phyloP scores from a whole-genome alignment of 2,797 vertebrate species.

The Hoplostethus mediterraneus region DNA sequence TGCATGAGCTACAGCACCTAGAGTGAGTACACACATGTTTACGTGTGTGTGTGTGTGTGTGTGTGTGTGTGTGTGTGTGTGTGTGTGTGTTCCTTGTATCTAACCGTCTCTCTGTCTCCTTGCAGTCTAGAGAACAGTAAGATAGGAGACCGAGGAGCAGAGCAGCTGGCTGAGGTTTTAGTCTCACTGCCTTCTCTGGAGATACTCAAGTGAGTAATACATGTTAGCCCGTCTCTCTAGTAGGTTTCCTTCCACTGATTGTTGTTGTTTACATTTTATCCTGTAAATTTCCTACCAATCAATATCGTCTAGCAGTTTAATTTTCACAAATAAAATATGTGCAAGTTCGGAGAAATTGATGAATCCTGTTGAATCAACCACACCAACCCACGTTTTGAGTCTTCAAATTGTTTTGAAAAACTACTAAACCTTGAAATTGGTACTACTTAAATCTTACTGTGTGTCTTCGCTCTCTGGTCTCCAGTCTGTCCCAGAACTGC shows the following conservation, averaged over 20 bases:
- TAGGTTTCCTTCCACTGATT: too few relatives aligned
- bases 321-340: too few relatives aligned
- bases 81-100: neutral
- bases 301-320: too few relatives aligned
- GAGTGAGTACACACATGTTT: constrained; percentile 85
- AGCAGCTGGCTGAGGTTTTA: constrained; percentile 84
- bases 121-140: constrained; percentile 93
- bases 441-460: too few relatives aligned
- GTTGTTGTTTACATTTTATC: too few relatives aligned
- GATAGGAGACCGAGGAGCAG: constrained; percentile 89
- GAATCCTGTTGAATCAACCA: too few relatives aligned
- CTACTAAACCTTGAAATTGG: too few relatives aligned
- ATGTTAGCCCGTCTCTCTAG: neutral
- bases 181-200: constrained; percentile 85
- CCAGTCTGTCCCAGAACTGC: constrained; percentile 76
- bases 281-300: too few relatives aligned
- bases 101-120: constrained; percentile 1
- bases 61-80: neutral
- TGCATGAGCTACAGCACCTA: constrained; percentile 89
- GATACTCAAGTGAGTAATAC: constrained; percentile 91
- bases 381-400: too few relatives aligned
- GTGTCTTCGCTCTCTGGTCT: constrained; percentile 6
- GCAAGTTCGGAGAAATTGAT: too few relatives aligned
- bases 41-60: constrained; percentile 4
- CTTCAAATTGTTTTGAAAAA: too few relatives aligned